Evolutionary conservation across 2,888 invertebrate species (phyloP), one percentile per base, ranked within the genome.

Genomic region (Polia nebulosa): DNA sequence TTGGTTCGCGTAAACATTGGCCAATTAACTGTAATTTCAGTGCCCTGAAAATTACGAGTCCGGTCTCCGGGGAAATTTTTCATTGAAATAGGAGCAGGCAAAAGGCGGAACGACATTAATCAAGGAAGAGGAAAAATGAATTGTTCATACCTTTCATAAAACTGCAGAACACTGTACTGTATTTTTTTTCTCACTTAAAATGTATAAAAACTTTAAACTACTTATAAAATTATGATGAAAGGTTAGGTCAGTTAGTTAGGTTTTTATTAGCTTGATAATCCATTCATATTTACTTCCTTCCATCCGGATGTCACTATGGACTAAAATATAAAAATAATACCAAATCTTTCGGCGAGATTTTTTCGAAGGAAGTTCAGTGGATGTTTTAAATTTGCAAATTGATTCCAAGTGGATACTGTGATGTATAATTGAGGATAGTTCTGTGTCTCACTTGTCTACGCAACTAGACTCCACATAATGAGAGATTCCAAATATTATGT

Each of bases 1-100:
- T 74, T 78, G 70, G 76, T 79, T 81, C 76, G 63, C 80, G 78
- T 82, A 85, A 87, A 88, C 85, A 88, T 87, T 83, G 83, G 76
- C 88, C 87, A 90, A 88, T 90, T 91, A 89, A 84, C 78, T 83
- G 87, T 86, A 87, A 88, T 89, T 88, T 86, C 85, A 84, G 85
- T 87, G 84, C 81, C 78, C 83, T 87, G 85, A 85, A 89, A 91
- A 91, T 91, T 89, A 89, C 87, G 83, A 88, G 83, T 78, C 80
- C 70, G 78, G 88, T 85, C 94, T 85, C 93, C 60, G 72, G 94
- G 94, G 94, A 93, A 93, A 93, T 93, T 94, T 93, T 92, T 93
- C 93, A 93, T 91, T 91, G 91, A 90, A 93, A 93, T 90, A 90
- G 88, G 88, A 91, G 83, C 87, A 79, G 85, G 85, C 85, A 88